Conservation (phyloP, 1,140 invertebrate species). For the Spodoptera frugiperda region DNA sequence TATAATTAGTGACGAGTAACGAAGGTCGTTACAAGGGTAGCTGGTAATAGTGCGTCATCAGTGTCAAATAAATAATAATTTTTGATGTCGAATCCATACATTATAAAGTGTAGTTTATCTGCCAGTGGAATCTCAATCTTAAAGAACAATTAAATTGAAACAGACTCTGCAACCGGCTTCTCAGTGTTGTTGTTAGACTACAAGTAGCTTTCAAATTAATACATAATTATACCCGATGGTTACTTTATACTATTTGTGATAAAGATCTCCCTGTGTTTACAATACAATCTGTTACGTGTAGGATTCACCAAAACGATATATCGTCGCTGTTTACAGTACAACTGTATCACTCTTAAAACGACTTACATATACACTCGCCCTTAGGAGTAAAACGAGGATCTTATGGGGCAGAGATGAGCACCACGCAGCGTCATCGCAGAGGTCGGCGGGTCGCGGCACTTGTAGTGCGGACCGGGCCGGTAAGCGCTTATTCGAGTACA, state of each 20-base stretch:
- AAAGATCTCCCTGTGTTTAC: constrained; percentile 20
- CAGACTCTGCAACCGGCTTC: not conserved
- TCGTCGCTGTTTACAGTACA: not conserved
- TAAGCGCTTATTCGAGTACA: constrained; percentile 34
- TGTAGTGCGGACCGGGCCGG: not conserved
- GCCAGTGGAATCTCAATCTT: not conserved
- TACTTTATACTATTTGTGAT: constrained; percentile 9
- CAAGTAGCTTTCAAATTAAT: not conserved
- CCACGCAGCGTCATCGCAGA: constrained; percentile 14
- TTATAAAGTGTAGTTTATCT: not conserved
- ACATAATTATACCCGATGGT: not conserved
- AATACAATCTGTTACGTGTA: constrained; percentile 30
- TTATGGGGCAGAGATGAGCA: constrained; percentile 31
- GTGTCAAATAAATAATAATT: too few relatives aligned
- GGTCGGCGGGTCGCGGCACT: not conserved
- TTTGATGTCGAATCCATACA: too few relatives aligned
- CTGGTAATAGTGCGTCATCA: too few relatives aligned
- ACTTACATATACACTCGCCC: constrained; percentile 19
- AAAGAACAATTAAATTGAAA: not conserved
- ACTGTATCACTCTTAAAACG: constrained; percentile 18
- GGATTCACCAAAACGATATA: not conserved
- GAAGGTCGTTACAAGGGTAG: too few relatives aligned
- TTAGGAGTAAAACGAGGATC: constrained; percentile 9
- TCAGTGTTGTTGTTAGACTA: constrained; percentile 11
- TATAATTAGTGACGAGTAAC: too few relatives aligned